Evolutionary conservation across 2,888 invertebrate genomes (phyloP), one percentile per base, ranked within the genome.

Genomic region (Sinohyriopsis cumingii): DNA sequence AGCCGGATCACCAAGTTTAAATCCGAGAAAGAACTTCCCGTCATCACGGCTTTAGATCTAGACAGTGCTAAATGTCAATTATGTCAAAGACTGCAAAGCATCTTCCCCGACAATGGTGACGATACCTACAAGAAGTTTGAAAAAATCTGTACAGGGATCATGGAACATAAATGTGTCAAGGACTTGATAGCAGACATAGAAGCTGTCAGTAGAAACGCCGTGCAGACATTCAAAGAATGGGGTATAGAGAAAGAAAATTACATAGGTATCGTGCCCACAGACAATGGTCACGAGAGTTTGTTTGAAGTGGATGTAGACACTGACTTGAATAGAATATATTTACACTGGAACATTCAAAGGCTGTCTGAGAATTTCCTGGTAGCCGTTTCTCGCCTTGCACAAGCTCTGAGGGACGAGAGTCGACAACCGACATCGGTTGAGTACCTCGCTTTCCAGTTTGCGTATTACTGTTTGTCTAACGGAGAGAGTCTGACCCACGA

Each of bases 371-470:
- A 79, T 22, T 72, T 74, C 59, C 59, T 79, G 54, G 67, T 63
- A 5, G 73, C 81, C 22, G 73, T 75, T 53, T 66, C 68, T 55
- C 67, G 71, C 18, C 69, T 78, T 70, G 66, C 79, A 22, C 71
- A 70, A 56, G 9, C 54, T n/a, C 56, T 77, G 19, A 69, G 81
- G 3, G 74, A 78, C 20, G 72, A 75, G 59, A 55, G 59, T 18
- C 56, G 81, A 33, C 81, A 79, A 62, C 79, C 81, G 3, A 75
- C 81, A 3, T 73, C 75, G 4, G 69, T 72, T 6, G 81, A 81
- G 59, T 81, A 75, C 55, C 68, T 79, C 33, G 78, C 72, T 7
- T 72, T 72, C 24, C 81, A 81, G 60, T 33, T 79, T 19, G 81
- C 78, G 3, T 81, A 81, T 65, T 68, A 67, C 22, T 67, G 63